Conservation (phyloP, 2,113 vertebrate genomes). For the Calonectris borealis region DNA sequence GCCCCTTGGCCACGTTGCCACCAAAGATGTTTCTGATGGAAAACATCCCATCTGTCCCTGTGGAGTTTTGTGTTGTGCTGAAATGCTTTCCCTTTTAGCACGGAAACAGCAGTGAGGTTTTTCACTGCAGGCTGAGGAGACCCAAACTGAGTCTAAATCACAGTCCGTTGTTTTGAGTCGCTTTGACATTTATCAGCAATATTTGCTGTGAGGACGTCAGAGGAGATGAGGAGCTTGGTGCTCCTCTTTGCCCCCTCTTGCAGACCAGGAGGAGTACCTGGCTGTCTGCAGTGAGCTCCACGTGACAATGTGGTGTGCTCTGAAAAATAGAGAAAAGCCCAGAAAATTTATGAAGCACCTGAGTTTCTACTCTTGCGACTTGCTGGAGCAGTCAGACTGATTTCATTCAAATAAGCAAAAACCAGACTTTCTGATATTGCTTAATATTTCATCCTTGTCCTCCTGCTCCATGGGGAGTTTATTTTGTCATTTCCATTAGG, state of each 20-base stretch:
- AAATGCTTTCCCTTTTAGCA: neutral
- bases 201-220: neutral
- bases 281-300: neutral
- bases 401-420: neutral
- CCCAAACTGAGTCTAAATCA: neutral
- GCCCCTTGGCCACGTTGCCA: accelerated
- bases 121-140: neutral
- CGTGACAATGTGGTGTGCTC: accelerated
- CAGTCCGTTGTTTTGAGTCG: neutral
- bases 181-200: neutral
- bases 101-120: neutral
- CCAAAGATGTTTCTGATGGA: neutral
- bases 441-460: neutral
- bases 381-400: neutral
- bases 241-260: neutral
- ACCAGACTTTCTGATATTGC: neutral
- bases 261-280: neutral
- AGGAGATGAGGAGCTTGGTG: neutral
- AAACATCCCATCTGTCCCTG: neutral
- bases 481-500: neutral
- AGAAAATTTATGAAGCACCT: neutral
- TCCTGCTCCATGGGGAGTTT: neutral
- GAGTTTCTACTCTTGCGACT: neutral
- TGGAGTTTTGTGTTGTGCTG: neutral
- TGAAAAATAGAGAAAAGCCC: neutral